phyloP scores from a whole-genome alignment of 2,113 vertebrate species.

The Sapayoa aenigma region DNA sequence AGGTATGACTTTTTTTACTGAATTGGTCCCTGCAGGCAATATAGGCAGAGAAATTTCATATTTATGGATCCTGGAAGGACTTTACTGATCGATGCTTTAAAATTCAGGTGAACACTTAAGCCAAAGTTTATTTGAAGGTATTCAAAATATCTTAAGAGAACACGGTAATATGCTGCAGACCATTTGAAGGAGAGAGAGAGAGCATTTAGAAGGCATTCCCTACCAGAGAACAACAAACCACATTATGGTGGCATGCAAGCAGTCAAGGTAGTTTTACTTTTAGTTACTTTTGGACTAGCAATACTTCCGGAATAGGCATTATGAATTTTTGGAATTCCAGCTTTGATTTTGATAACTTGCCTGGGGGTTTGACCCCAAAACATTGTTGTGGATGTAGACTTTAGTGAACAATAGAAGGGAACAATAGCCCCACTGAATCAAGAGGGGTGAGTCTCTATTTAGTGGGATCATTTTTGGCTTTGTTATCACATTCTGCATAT shows the following conservation, averaged over 20 bases:
- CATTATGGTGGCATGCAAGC: neutral
- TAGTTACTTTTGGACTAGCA: neutral
- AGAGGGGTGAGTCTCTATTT: neutral
- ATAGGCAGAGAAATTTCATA: neutral
- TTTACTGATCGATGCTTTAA: neutral
- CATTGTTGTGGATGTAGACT: neutral
- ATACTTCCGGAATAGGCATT: neutral
- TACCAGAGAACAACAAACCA: neutral
- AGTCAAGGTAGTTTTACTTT: neutral
- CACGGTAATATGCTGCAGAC: neutral
- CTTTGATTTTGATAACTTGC: neutral
- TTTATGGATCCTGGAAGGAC: neutral
- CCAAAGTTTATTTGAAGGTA: neutral
- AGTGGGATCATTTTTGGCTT: neutral
- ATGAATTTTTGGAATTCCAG: neutral
- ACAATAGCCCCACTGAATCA: neutral
- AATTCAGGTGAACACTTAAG: neutral
- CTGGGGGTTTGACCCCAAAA: neutral
- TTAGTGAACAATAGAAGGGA: neutral
- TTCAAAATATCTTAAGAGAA: neutral
- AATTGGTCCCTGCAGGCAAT: neutral
- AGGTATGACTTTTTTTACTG: neutral
- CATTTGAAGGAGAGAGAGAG: neutral
- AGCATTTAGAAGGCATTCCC: neutral
- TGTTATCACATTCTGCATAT: neutral